Evolutionary conservation across 1,140 invertebrate species (phyloP), one percentile per base, ranked within the genome.

Genomic region (Antheraea pernyi): DNA sequence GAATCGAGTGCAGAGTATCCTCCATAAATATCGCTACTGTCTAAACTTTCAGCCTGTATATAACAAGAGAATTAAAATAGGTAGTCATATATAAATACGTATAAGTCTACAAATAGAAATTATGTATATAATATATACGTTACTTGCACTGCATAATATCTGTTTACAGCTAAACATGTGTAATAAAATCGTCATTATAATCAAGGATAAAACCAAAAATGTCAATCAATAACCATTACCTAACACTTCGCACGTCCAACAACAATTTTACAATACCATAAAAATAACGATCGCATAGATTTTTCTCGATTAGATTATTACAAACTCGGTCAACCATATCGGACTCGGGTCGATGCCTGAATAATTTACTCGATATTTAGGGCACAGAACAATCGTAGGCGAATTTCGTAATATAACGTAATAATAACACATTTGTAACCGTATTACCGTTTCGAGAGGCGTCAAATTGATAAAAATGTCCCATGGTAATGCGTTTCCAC

Each of bases 381-480:
- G 46, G 46, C 46, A 2, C 46, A 53, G n/a, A 30, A 11, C 22
- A 63, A 37, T 37, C 61, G 61, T 63, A 63, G 61, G 61, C 61
- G 61, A 63, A 63, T 63, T 63, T 63, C 13, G 37, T n/a, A 11
- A 36, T 36, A 0, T 37, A n/a, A 36, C 19, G 4, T 63, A 63
- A 63, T 37, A 63, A 7, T 63, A 63, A 37, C 11, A 37, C 19
- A 61, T 36, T 63, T 37, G 61, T 63, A 36, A 37, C 61, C 36
- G 19, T 53, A 9, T 9, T 11, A 63, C 30, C 61, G 37, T 63
- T 63, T 63, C 18, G 46, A 16, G 61, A 63, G 61, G 16, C 19
- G 30, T 63, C 4, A 30, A 63, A n/a, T 63, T 36, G 61, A 63
- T 63, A 63, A 63, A 61, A 61, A 22, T n/a, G 19, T 36, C 5